Base-by-base conservation (phyloP, 2,888 invertebrate genomes). In the Orthosia cruda region DNA sequence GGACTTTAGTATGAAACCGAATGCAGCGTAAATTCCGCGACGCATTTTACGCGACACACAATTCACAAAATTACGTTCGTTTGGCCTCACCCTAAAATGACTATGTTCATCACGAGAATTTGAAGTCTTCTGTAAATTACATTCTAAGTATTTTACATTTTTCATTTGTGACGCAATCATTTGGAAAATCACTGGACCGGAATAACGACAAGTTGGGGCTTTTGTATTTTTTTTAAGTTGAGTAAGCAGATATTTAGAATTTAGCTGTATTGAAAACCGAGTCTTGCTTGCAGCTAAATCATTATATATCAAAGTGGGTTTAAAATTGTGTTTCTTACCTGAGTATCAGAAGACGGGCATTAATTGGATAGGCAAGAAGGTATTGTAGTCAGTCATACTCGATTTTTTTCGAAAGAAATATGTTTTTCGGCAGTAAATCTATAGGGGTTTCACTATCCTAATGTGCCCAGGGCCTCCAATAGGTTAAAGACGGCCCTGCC, bases 221-320 rank as follows among this genome's bases (percentile, higher is more conserved):
- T 45, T 26, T n/a, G 4, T 20, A 18, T 66, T 66, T 66, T 23
- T 23, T 66, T 66, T 66, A 18, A 66, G 15, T 57, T 57, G 45
- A 45, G 18, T 50, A 13, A 55, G 18, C 20, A 16, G 13, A 20
- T 54, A 54, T 12, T 54, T 45, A 40, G 12, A 0, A 26, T 16
- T 58, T 18, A 9, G 1, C n/a, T 54, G 11, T 18, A 26, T 58
- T 18, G 32, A 26, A 26, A 26, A 32, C 3, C 23, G 23, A 23
- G 15, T 23, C 1, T 23, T 23, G 5, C 5, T 3, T 55, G 23
- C 13, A 55, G 15, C 5, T 55, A 23, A 15, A 12, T 32, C 32
- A 32, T n/a, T n/a, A n/a, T 40, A 9, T 55, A 13, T 20, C 15
- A 55, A 23, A 55, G 55, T 55, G 15, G 23, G 4, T 55, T 55